Conservation (phyloP, 2,888 invertebrate species). For the Neria commutata region DNA sequence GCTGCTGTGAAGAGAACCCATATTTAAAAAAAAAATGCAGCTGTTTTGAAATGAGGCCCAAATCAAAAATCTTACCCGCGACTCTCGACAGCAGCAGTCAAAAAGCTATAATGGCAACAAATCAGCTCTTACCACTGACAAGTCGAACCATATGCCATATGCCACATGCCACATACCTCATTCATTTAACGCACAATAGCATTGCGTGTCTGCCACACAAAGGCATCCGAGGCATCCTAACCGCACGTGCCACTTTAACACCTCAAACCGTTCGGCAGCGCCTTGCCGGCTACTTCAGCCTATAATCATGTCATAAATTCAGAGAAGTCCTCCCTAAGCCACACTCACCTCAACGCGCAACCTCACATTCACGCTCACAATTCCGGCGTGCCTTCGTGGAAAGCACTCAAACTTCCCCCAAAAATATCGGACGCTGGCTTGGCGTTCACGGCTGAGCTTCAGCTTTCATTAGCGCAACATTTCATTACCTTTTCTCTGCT, state of each 20-base stretch:
- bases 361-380: too few species aligned
- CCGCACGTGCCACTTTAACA: constrained; percentile 2
- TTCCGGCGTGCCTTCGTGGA: background rate
- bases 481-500: background rate
- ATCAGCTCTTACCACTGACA: background rate
- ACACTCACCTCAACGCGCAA: too few species aligned
- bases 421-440: background rate
- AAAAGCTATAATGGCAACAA: too few species aligned
- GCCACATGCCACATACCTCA: background rate
- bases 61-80: too few species aligned
- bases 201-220: background rate
- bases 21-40: too few species aligned
- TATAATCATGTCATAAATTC: constrained; percentile 1
- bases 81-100: too few species aligned
- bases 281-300: background rate
- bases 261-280: too few species aligned
- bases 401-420: background rate
- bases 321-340: background rate
- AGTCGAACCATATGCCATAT: background rate
- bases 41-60: too few species aligned
- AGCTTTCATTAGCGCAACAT: constrained; percentile 5
- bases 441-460: background rate
- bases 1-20: too few species aligned
- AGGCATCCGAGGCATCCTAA: background rate
- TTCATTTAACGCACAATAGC: too few species aligned